Evolutionary conservation across 2,113 vertebrate species (phyloP), one percentile per base, ranked within the genome.

Genomic region (Phoenicopterus ruber): DNA sequence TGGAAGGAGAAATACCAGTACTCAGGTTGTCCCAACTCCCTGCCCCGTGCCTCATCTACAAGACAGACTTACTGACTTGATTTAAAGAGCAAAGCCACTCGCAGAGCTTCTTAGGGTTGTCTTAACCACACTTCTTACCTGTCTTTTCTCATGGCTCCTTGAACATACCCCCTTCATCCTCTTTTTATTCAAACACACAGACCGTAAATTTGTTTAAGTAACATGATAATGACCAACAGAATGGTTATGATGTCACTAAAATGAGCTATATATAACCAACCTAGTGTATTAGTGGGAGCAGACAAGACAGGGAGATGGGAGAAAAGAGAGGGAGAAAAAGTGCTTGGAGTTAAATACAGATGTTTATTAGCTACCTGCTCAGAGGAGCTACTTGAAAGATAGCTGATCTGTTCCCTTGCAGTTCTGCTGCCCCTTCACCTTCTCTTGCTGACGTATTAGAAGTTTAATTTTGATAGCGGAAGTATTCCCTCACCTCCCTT

Each of bases 161-260:
- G 84, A 96, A 76, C 40, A 86, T 71, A 46, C 19, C n/a, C 50
- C 46, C 31, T 76, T 92, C 20, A 8, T 94, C 72, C 14, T 76
- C 86, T 87, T 92, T 88, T 82, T 24, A 95, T 95, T 96, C 86
- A 86, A 96, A 96, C 4, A 2, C 31, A 38, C 36, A 3, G 2
- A 86, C 50, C 0, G 2, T 96, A 97, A 96, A 96, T 97, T 95
- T 96, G 80, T 96, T 86, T 95, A 96, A 96, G 95, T 94, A 96
- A 96, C 90, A 61, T 31, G 69, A 76, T 97, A 94, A 97, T 93
- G 92, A 93, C 90, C 86, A 80, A 78, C 17, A 2, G 80, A 96
- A 96, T 92, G 72, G 92, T 93, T 97, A 96, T 96, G 90, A 95
- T 95, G 94, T 94, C 96, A 96, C 96, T 96, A 86, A 95, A 96